These are phyloP conservation scores for Kobus ellipsiprymnus DNA, from an alignment of 2,113 vertebrate genomes.

Conservation along the genomic window DNA sequence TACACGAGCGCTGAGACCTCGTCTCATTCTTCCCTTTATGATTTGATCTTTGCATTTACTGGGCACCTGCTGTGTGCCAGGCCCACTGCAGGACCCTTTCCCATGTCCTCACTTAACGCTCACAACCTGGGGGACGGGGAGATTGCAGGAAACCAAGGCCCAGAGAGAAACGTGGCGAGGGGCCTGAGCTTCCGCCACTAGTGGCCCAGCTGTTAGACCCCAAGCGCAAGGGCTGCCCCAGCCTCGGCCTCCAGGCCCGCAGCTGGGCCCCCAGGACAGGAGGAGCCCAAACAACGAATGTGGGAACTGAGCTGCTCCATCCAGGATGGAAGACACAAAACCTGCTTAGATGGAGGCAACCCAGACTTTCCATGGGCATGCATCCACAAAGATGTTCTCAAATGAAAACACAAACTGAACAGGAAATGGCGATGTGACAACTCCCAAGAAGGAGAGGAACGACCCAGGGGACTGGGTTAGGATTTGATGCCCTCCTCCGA, in stretches of 20 bases:
- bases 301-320: neutral
- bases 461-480: neutral
- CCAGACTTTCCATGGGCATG: accelerated
- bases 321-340: neutral
- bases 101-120: neutral
- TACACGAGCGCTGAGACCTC: accelerated
- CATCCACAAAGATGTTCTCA: neutral
- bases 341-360: too few relatives aligned
- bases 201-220: neutral
- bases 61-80: neutral
- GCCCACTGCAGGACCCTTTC: neutral
- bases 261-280: too few relatives aligned
- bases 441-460: neutral
- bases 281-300: neutral
- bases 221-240: accelerated
- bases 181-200: too few relatives aligned
- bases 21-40: neutral
- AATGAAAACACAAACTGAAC: neutral
- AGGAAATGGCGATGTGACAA: neutral
- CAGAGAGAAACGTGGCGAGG: neutral
- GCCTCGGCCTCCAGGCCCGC: accelerated
- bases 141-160: neutral
- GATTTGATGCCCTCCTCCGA: accelerated
- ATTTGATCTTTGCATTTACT: neutral
- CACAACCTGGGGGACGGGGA: too few relatives aligned